These are phyloP conservation scores for Orchesellides sinensis DNA, from an alignment of 2,888 invertebrate species.

Conservation along the genomic window DNA sequence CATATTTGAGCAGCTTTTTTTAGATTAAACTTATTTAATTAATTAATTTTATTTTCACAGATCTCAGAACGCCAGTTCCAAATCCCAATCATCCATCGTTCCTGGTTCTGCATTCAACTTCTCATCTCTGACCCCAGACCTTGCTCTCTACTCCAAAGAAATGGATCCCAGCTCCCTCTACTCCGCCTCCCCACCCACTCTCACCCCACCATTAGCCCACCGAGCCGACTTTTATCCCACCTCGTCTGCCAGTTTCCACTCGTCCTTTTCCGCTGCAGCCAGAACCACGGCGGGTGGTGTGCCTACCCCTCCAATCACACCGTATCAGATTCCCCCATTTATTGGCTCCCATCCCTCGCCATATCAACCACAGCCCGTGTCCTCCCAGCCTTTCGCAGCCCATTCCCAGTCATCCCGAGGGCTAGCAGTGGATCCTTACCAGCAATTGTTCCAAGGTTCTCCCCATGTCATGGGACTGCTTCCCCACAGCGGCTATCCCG, in stretches of 20 bases:
- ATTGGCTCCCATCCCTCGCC: conserved; percentile 71
- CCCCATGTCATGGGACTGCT: conserved; percentile 74
- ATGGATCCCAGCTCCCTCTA: conserved; percentile 70
- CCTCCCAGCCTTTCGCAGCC: conserved; percentile 72
- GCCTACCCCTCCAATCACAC: conserved; percentile 67
- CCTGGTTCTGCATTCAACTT: conserved; percentile 92
- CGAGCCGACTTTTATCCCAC: conserved; percentile 72
- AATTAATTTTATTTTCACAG: conserved; percentile 8
- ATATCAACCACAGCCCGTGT: conserved; percentile 71
- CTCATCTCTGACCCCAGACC: conserved; percentile 69
- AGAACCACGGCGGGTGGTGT: conserved; percentile 67
- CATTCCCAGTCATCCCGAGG: conserved; percentile 71
- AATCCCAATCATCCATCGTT: conserved; percentile 78
- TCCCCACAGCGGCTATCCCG: conserved; percentile 69
- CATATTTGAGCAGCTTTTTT: not conserved
- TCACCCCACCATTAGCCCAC: conserved; percentile 69
- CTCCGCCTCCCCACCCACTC: conserved; percentile 67
- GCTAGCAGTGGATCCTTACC: conserved; percentile 69
- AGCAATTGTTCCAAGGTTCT: conserved; percentile 72
- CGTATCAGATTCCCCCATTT: conserved; percentile 70
- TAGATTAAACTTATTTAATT: not conserved
- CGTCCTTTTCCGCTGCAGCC: conserved; percentile 67
- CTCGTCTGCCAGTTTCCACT: conserved; percentile 69
- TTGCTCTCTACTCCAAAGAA: conserved; percentile 73
- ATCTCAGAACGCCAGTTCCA: conserved; percentile 55